Evolutionary conservation across 2,888 invertebrate species (phyloP), one percentile per base, ranked within the genome.

Genomic region (Cyaniris semiargus): DNA sequence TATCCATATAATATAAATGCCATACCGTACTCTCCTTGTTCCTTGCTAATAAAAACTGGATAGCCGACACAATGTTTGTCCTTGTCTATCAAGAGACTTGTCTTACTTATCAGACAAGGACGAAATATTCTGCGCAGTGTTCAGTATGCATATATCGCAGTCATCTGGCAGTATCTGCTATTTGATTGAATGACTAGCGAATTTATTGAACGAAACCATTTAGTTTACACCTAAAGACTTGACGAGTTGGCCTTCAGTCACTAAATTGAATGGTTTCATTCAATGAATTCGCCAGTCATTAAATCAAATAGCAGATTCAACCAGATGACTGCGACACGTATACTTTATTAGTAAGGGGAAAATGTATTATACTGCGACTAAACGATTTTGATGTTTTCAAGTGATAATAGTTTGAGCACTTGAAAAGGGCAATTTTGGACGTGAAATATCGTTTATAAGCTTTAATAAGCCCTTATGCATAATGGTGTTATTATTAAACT

Each of bases 341-440:
- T 38, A 38, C 13, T 44, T 44, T 44, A 44, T 44, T 44, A 18
- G 15, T 18, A 53, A 53, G 53, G 15, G 18, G 53, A 4, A 53
- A 53, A 21, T 71, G 71, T 71, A 38, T 38, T 71, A 71, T 71
- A 71, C 71, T 38, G 71, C 71, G 71, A 38, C 38, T 70, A 34
- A 70, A 34, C 70, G 70, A 70, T 23, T 38, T n/a, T 38, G 4
- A 66, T 18, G 66, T 66, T 27, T 66, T 23, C 60, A 60, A 23
- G 60, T 66, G 23, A 23, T 23, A 58, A 60, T 60, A 60, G 23
- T 23, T 23, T 60, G 60, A 66, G 13, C 66, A 27, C 27, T 66
- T 66, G 15, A 66, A 23, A 23, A 15, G 66, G 66, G 66, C 66
- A 27, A 18, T 15, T 27, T 66, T 66, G 66, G 18, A 31, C 66